Conservation (phyloP, 2,113 vertebrate species). For the Macaca nemestrina region DNA sequence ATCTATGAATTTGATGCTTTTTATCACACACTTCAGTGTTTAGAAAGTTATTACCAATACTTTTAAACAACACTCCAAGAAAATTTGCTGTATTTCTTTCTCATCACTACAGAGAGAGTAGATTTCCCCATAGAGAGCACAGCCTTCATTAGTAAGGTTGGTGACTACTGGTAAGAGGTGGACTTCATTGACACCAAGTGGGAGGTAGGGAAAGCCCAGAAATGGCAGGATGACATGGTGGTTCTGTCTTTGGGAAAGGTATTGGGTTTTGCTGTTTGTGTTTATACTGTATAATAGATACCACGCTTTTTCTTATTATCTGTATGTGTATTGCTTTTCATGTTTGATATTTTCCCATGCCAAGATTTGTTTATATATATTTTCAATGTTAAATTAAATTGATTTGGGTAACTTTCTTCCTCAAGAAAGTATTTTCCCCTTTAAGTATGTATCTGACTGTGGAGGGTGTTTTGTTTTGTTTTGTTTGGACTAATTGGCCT, state of each 20-base stretch:
- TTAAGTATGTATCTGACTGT: conserved; percentile 35
- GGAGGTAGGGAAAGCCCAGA: neutral
- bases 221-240: neutral
- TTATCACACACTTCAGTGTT: conserved; percentile 35
- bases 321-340: conserved; percentile 81
- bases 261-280: conserved; percentile 58
- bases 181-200: neutral
- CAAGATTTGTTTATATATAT: conserved; percentile 85
- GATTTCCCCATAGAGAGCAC: neutral
- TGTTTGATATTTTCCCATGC: conserved; percentile 75
- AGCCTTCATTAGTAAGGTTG: neutral
- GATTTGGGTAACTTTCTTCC: conserved; percentile 76
- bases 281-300: conserved; percentile 82
- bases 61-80: conserved; percentile 17
- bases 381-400: conserved; percentile 85
- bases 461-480: neutral
- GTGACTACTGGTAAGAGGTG: neutral
- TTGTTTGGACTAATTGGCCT: neutral
- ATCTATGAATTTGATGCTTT: conserved; percentile 18
- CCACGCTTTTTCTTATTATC: conserved; percentile 78
- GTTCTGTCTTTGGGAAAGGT: neutral
- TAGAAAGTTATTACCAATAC: neutral
- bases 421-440: conserved; percentile 68
- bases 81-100: neutral
- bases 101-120: neutral